Evolutionary conservation across 2,888 invertebrate species (phyloP).

Genomic region (Dynastes hyllus): DNA sequence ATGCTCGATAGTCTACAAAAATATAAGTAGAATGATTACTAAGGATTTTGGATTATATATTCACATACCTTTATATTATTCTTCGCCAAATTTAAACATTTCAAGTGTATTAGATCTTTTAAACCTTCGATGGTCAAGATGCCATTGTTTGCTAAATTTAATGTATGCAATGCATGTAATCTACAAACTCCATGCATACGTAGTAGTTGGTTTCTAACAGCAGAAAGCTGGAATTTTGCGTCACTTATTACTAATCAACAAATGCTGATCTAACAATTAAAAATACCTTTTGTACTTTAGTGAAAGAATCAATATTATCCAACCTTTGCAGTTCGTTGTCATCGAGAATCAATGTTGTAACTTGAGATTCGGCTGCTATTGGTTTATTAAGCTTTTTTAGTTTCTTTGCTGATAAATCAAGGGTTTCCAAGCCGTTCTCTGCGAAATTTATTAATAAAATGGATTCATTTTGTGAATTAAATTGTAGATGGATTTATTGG

Average conservation of each 20-base stretch:
- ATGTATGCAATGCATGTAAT: slow-evolving; percentile 83
- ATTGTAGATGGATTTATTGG: not conserved
- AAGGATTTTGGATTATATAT: slow-evolving; percentile 3
- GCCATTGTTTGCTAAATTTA: slow-evolving; percentile 91
- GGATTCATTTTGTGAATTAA: not conserved
- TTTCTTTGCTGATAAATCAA: slow-evolving; percentile 86
- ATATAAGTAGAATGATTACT: slow-evolving; percentile 45
- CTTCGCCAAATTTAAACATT: slow-evolving; percentile 87
- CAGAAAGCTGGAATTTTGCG: slow-evolving; percentile 80
- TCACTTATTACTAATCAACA: slow-evolving; percentile 19
- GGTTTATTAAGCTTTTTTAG: slow-evolving; percentile 88
- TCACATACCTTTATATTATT: slow-evolving; percentile 87
- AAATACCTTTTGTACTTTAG: slow-evolving; percentile 82
- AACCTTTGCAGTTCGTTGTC: slow-evolving; percentile 91
- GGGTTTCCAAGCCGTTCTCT: slow-evolving; percentile 71
- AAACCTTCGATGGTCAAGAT: slow-evolving; percentile 93
- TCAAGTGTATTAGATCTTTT: slow-evolving; percentile 86
- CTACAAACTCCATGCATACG: slow-evolving; percentile 92
- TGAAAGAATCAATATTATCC: slow-evolving; percentile 90
- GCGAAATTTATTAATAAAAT: slow-evolving; percentile 49
- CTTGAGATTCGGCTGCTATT: slow-evolving; percentile 79
- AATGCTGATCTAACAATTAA: slow-evolving; percentile 21
- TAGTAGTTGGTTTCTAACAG: slow-evolving; percentile 88
- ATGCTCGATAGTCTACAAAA: slow-evolving; percentile 86
- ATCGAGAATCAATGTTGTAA: slow-evolving; percentile 84